phyloP scores from a whole-genome alignment of 1,140 invertebrate species.

The Propsilocerus akamusi region DNA sequence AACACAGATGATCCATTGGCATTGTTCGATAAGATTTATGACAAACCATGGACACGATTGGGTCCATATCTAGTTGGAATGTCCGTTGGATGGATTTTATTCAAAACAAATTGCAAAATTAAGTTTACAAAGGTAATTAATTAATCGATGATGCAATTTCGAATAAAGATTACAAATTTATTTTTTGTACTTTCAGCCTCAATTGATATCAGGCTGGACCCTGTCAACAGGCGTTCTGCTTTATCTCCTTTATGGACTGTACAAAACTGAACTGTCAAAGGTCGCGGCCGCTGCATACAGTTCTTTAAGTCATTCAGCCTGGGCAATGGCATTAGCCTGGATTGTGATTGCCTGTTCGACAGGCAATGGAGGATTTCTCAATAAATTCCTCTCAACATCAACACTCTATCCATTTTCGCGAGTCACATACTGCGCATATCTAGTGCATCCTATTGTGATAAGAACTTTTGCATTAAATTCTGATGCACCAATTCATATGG shows the following conservation, averaged over 20 bases:
- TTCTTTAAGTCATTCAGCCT: slow-evolving; percentile 64
- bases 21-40: slow-evolving; percentile 71
- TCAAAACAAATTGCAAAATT: slow-evolving; percentile 62
- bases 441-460: slow-evolving; percentile 64
- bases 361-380: slow-evolving; percentile 64
- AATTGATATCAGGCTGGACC: slow-evolving; percentile 46
- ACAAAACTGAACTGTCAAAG: slow-evolving; percentile 46
- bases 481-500: slow-evolving; percentile 58
- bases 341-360: slow-evolving; percentile 75
- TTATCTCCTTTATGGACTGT: slow-evolving; percentile 56
- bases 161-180: not conserved
- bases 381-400: slow-evolving; percentile 49
- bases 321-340: slow-evolving; percentile 68
- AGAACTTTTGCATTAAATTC: slow-evolving; percentile 53
- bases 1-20: slow-evolving; percentile 62
- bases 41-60: slow-evolving; percentile 68
- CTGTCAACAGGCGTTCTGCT: slow-evolving; percentile 40
- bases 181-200: slow-evolving; percentile 30
- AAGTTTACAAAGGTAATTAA: slow-evolving; percentile 44
- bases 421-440: slow-evolving; percentile 66
- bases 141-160: not conserved
- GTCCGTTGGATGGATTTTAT: slow-evolving; percentile 62
- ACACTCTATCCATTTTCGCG: slow-evolving; percentile 64
- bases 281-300: slow-evolving; percentile 57
- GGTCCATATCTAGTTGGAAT: slow-evolving; percentile 70